Conservation (phyloP, 2,113 vertebrate species). For the Thalassarche chlororhynchos region DNA sequence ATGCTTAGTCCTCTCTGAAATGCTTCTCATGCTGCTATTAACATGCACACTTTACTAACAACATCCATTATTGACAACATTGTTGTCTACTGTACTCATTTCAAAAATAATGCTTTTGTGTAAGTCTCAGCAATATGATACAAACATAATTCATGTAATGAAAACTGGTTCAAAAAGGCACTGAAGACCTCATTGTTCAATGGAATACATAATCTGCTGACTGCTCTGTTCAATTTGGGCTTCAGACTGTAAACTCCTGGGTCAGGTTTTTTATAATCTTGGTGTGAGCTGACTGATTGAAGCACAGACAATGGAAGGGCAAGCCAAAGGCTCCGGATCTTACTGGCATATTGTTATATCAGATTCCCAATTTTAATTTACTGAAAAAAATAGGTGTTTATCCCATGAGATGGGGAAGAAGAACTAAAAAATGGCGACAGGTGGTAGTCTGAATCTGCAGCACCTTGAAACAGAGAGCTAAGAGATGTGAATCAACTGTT, state of each 20-base stretch:
- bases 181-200: conserved; percentile 41
- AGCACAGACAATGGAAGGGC: conserved; percentile 45
- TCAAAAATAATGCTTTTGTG: not conserved
- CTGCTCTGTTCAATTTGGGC: conserved; percentile 50
- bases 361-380: not conserved
- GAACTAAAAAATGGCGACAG: not conserved
- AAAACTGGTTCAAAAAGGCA: conserved; percentile 22
- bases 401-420: not conserved
- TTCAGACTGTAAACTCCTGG: conserved; percentile 62
- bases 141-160: conserved; percentile 16
- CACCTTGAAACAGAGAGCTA: not conserved
- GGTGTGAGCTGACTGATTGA: conserved; percentile 48
- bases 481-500: not conserved
- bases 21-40: not conserved
- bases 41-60: not conserved
- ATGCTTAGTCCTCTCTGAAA: not conserved
- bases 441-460: not conserved
- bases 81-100: not conserved
- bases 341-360: conserved; percentile 25
- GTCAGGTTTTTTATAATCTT: conserved; percentile 66
- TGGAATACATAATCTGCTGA: conserved; percentile 47
- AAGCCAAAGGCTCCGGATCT: conserved; percentile 48
- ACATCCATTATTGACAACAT: not conserved
- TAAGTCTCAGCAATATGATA: conserved; percentile 15
- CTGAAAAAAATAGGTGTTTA: not conserved